These are phyloP conservation scores for Mormyrus lacerda DNA, from an alignment of 2,113 vertebrate species.

Conservation along the genomic window DNA sequence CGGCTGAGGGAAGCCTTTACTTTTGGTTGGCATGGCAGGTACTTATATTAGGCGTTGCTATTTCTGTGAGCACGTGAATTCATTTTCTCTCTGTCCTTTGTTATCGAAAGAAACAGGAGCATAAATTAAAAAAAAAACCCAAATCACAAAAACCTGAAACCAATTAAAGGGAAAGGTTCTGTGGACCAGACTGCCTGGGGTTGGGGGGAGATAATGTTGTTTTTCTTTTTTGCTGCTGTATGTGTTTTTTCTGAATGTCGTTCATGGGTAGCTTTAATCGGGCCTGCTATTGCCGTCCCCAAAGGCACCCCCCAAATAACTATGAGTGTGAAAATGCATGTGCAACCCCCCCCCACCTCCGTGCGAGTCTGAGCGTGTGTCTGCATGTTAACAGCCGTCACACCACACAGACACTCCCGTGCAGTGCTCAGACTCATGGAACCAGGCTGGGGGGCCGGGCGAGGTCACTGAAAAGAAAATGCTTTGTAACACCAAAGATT, in stretches of 20 bases:
- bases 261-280: constrained; percentile 39
- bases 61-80: constrained; percentile 47
- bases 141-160: constrained; percentile 42
- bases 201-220: constrained; percentile 42
- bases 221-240: constrained; percentile 17
- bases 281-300: background rate
- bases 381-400: background rate
- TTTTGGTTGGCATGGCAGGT: background rate
- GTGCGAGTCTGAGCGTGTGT: background rate
- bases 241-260: background rate
- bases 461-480: background rate
- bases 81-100: constrained; percentile 42
- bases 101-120: constrained; percentile 44
- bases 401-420: background rate
- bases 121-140: constrained; percentile 47
- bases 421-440: background rate
- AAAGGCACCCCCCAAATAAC: background rate
- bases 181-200: constrained; percentile 34
- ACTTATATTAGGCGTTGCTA: constrained; percentile 22
- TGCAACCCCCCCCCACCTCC: background rate
- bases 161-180: constrained; percentile 51
- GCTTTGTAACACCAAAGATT: background rate
- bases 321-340: background rate
- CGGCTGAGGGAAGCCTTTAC: background rate
- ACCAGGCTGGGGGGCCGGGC: background rate